Evolutionary conservation across 2,888 invertebrate genomes (phyloP).

Genomic region (Nycteola revayana): DNA sequence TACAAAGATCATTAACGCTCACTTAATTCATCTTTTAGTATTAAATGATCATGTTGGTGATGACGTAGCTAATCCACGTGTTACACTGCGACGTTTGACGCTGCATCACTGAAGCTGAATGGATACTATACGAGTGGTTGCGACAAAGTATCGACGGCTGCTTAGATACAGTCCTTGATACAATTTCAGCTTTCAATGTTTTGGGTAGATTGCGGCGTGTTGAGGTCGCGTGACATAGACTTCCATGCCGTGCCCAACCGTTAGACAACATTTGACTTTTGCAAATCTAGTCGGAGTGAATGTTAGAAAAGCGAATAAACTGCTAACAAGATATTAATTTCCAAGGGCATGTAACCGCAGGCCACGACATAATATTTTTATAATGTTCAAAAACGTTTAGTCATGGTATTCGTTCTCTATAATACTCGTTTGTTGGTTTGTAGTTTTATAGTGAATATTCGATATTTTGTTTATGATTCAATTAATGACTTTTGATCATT

Average conservation of each 20-base stretch:
- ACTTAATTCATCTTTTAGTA: conserved; percentile 28
- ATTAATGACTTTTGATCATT: background rate
- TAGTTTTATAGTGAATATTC: too few species aligned
- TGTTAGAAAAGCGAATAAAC: conserved; percentile 55
- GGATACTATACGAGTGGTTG: conserved; percentile 29
- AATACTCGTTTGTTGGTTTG: too few species aligned
- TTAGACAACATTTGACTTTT: conserved; percentile 65
- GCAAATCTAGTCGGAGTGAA: conserved; percentile 57
- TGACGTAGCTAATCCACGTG: conserved; percentile 28
- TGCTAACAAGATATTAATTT: conserved; percentile 55
- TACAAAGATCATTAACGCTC: conserved; percentile 25
- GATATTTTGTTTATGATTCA: too few species aligned
- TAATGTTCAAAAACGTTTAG: conserved; percentile 6
- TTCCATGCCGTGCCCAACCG: conserved; percentile 73
- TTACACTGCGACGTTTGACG: conserved; percentile 10
- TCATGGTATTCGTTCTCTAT: too few species aligned
- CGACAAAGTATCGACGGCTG: conserved; percentile 16
- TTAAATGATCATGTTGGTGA: conserved; percentile 16
- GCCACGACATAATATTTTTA: conserved; percentile 11
- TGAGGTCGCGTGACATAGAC: conserved; percentile 59
- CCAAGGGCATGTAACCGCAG: conserved; percentile 35
- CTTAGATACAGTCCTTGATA: conserved; percentile 13
- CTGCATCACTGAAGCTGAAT: conserved; percentile 21
- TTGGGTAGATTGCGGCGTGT: conserved; percentile 38
- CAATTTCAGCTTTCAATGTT: conserved; percentile 30